Percentiles rank a stretch among this genome's conserved stretches.
phyloP scores from a whole-genome alignment of 2,797 vertebrate species.

The Coranthus polyacanthus region DNA sequence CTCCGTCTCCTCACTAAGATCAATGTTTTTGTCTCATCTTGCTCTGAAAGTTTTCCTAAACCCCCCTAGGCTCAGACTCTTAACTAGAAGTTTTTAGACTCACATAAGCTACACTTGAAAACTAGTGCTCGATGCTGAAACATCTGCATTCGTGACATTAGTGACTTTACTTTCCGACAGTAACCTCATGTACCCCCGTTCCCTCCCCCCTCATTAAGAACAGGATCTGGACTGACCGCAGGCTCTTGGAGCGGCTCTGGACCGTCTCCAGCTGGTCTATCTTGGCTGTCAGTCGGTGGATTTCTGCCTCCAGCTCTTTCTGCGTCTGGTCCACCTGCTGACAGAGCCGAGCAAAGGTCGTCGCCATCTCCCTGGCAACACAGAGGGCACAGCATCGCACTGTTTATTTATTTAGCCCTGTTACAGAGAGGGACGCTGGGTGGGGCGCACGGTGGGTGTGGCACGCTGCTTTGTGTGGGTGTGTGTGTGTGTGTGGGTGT shows the following conservation, averaged over 20 bases:
- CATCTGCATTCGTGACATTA: too few species aligned
- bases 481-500: not conserved
- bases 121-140: too few species aligned
- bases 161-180: too few species aligned
- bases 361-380: conserved; percentile 90
- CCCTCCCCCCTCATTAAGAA: not conserved
- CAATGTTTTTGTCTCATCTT: too few species aligned
- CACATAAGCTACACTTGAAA: too few species aligned
- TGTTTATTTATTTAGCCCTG: conserved; percentile 61
- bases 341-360: conserved; percentile 85
- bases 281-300: conserved; percentile 88
- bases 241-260: conserved; percentile 89
- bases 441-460: conserved; percentile 8
- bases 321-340: conserved; percentile 92
- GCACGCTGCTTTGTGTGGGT: not conserved
- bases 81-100: too few species aligned
- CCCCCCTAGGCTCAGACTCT: too few species aligned
- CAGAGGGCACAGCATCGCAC: conserved; percentile 53
- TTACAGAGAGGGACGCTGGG: conserved; percentile 12
- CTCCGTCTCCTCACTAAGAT: too few species aligned
- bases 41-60: too few species aligned
- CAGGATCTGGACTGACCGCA: conserved; percentile 84
- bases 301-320: conserved; percentile 90
- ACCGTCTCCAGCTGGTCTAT: conserved; percentile 92
- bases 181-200: too few species aligned